phyloP scores from a whole-genome alignment of 2,888 invertebrate species.

The Bruchidius siliquastri region DNA sequence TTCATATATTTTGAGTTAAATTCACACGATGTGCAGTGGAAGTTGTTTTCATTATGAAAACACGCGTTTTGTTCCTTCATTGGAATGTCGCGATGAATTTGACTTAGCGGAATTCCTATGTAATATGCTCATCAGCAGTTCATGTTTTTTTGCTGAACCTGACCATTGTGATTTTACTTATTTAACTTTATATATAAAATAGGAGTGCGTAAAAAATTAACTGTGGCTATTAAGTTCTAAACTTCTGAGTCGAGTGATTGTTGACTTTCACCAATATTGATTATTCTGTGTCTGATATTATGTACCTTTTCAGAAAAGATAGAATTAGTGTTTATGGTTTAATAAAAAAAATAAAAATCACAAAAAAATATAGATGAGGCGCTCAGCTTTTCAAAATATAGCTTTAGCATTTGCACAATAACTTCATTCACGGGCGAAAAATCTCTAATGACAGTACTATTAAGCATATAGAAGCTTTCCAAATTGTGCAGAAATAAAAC shows the following conservation, averaged over 20 bases:
- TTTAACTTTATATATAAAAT: not conserved
- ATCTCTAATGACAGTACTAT: not conserved
- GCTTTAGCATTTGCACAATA: not conserved
- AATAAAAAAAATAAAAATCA: constrained; percentile 32
- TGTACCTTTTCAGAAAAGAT: constrained; percentile 42
- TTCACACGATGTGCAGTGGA: not conserved
- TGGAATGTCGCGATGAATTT: not conserved
- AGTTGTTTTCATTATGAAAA: not conserved
- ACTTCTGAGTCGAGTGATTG: not conserved
- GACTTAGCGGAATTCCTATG: not conserved
- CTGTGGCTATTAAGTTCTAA: not conserved
- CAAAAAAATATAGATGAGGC: constrained; percentile 33
- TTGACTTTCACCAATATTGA: not conserved
- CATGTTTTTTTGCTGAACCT: not conserved
- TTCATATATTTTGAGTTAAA: not conserved
- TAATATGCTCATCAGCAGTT: not conserved
- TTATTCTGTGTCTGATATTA: constrained; percentile 46
- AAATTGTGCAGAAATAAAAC: too few relatives aligned
- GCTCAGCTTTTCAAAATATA: constrained; percentile 39
- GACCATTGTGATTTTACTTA: constrained; percentile 1
- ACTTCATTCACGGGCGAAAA: not conserved
- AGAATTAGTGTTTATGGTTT: constrained; percentile 43
- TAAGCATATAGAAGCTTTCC: not conserved
- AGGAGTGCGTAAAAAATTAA: not conserved
- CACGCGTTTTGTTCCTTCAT: too few relatives aligned